A percentile compares a stretch with the other conserved stretches of the same genome.
phyloP scores from a whole-genome alignment of 2,797 vertebrate genomes.

The Enteromius radiatus region DNA sequence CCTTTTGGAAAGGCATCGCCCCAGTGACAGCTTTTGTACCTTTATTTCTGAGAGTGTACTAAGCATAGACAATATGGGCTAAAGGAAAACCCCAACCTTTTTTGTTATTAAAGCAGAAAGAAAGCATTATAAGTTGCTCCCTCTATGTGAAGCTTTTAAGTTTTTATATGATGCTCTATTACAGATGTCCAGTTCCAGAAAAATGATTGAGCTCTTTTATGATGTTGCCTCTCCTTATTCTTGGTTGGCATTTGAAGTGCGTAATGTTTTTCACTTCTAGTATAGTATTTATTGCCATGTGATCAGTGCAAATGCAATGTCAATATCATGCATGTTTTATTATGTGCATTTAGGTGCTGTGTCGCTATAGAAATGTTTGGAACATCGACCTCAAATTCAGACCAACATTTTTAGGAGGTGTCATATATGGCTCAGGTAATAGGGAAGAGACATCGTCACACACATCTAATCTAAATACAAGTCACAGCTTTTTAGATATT shows the following conservation, averaged over 20 bases:
- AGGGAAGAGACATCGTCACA: neutral
- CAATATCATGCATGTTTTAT: neutral
- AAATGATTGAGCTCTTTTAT: conserved; percentile 82
- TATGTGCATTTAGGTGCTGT: conserved; percentile 78
- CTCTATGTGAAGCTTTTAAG: neutral
- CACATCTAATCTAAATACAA: neutral
- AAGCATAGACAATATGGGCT: no score
- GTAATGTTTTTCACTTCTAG: conserved; percentile 9
- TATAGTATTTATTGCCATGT: neutral
- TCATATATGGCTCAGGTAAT: conserved; percentile 85
- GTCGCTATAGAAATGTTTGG: conserved; percentile 89
- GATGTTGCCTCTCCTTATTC: conserved; percentile 89
- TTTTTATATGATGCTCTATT: neutral
- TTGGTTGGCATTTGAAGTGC: conserved; percentile 89
- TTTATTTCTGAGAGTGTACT: no score
- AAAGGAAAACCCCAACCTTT: no score
- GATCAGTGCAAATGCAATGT: neutral
- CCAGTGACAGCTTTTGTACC: no score
- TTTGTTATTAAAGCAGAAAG: no score
- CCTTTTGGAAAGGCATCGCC: no score
- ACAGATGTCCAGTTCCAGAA: conserved; percentile 46
- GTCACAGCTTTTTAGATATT: neutral
- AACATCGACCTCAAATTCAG: conserved; percentile 84
- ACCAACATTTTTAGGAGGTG: conserved; percentile 79
- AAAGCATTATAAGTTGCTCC: no score